These are phyloP conservation scores for Minunthozetes semirufus DNA, from an alignment of 2,888 invertebrate genomes.

Conservation along the genomic window DNA sequence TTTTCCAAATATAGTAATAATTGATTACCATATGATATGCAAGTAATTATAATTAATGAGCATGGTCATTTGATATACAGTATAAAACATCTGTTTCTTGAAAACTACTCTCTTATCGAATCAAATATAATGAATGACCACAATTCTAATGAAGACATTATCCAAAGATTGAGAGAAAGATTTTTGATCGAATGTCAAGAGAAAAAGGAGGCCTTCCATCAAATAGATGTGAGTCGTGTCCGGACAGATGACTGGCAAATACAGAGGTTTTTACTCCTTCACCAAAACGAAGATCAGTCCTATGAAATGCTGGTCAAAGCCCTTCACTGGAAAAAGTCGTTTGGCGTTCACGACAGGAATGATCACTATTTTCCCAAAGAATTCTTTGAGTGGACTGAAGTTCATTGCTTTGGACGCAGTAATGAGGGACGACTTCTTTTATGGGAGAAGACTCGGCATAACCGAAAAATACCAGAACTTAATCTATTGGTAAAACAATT, in stretches of 20 bases:
- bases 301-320: neutral
- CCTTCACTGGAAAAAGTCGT: neutral
- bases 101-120: neutral
- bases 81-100: no score
- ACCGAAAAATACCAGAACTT: neutral
- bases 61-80: no score
- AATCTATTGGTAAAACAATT: neutral
- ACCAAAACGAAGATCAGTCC: neutral
- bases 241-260: slow-evolving; percentile 1
- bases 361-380: slow-evolving; percentile 17
- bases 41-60: no score
- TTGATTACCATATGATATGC: no score
- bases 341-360: neutral
- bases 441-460: neutral
- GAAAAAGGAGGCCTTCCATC: neutral
- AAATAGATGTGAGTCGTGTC: neutral
- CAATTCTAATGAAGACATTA: neutral
- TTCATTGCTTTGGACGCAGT: neutral
- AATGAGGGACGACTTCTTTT: neutral
- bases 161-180: neutral
- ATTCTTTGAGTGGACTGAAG: neutral
- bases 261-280: neutral
- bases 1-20: no score
- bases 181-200: neutral
- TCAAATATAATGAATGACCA: no score